Base-by-base conservation (phyloP, 2,888 invertebrate genomes). In the Hedya salicella region DNA sequence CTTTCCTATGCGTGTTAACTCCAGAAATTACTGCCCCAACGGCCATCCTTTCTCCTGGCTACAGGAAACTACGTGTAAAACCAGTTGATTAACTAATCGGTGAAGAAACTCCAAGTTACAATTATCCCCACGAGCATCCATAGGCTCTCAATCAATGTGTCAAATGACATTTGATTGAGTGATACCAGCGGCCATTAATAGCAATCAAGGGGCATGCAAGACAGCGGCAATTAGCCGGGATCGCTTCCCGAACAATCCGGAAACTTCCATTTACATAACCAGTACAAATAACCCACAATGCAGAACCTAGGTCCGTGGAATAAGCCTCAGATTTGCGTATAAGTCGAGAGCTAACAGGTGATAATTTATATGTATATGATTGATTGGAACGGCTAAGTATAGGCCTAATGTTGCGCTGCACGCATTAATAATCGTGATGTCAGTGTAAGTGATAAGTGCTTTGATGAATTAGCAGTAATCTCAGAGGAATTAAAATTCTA, bases 131-230 rank as follows among this genome's bases (percentile, higher is more conserved):
- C 5, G 52, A 40, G 25, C 16, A 42, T 39, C 50, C 64, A 66
- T 16, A 50, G 25, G 25, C 40, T 53, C 52, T 53, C 21, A 66
- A 66, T 61, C 54, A 54, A 66, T 19, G 54, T 66, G 61, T 66
- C 66, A 66, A 54, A 66, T 60, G 66, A 54, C 66, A 54, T 54
- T 66, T 66, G 66, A 66, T 49, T 40, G 66, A 61, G 61, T 19
- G 54, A 48, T 61, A 61, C 53, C 44, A 8, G 54, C 32, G 9
- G 21, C 54, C 60, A 66, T 66, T 49, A 61, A 66, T 61, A 61
- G 61, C 54, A 54, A 66, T 66, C 60, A 66, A 49, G 49, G n/a
- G n/a, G 40, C 30, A 11, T 19, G 14, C 40, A 19, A n/a, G 48
- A 48, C 54, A 48, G 60, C 46, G 46, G 53, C 59, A 60, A 65